Conservation (phyloP, 2,888 invertebrate species). For the Cryptosula pallasiana region DNA sequence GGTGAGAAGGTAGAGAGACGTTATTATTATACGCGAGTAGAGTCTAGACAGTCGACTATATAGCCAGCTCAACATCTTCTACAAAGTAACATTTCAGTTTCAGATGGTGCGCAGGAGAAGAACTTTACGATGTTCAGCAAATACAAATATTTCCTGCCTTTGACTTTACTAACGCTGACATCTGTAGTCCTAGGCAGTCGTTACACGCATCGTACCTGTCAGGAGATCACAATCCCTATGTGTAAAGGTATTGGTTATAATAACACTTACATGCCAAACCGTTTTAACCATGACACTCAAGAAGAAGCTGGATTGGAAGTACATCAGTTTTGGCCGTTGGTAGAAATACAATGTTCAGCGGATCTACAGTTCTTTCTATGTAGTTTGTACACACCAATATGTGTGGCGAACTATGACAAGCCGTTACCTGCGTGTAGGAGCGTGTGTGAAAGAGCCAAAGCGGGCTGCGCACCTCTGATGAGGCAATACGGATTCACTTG, state of each 20-base stretch:
- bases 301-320: slow-evolving; percentile 85
- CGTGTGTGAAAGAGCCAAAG: slow-evolving; percentile 83
- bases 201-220: slow-evolving; percentile 60
- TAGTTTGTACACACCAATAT: slow-evolving; percentile 96
- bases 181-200: background rate
- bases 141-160: no score
- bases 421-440: slow-evolving; percentile 77
- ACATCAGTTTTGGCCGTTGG: slow-evolving; percentile 97
- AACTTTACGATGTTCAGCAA: no score
- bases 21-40: background rate
- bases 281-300: slow-evolving; percentile 92
- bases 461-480: slow-evolving; percentile 94
- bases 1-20: background rate
- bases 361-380: slow-evolving; percentile 96
- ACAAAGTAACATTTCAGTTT: no score
- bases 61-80: no score
- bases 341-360: slow-evolving; percentile 92
- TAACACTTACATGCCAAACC: slow-evolving; percentile 91
- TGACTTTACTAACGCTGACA: background rate
- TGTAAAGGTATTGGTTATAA: slow-evolving; percentile 95
- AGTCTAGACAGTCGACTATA: background rate
- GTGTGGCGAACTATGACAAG: slow-evolving; percentile 78
- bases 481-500: slow-evolving; percentile 80
- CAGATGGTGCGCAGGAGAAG: no score
- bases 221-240: slow-evolving; percentile 96